These are phyloP conservation scores for Patagioenas fasciata DNA, from an alignment of 2,113 vertebrate genomes.

Conservation along the genomic window DNA sequence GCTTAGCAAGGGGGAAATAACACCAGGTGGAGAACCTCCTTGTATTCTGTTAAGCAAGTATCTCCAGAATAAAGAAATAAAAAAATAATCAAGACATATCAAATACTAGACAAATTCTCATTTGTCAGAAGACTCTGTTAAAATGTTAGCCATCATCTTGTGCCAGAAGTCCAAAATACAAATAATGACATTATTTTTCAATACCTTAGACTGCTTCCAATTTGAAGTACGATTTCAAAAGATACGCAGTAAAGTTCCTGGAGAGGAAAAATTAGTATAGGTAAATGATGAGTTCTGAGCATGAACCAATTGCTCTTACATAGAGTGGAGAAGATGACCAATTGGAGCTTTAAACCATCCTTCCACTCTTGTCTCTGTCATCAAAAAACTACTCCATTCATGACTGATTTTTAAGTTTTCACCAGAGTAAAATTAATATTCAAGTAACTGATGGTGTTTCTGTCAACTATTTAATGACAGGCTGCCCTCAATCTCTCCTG, in stretches of 20 bases:
- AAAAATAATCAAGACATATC: no score
- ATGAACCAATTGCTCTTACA: neutral
- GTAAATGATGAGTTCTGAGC: neutral
- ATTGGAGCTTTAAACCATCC: neutral
- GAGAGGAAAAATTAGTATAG: neutral
- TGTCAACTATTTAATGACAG: neutral
- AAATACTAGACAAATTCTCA: neutral
- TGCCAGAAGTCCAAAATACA: neutral
- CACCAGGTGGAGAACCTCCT: neutral
- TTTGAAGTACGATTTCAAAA: neutral
- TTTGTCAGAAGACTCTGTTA: neutral
- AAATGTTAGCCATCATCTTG: neutral
- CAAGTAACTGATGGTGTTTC: neutral
- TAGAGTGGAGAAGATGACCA: neutral
- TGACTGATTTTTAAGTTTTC: neutral
- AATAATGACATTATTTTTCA: neutral
- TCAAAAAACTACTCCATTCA: neutral
- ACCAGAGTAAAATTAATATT: neutral
- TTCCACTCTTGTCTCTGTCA: neutral
- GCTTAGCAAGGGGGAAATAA: neutral
- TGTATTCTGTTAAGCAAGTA: neutral
- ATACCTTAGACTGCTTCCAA: neutral
- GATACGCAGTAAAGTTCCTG: neutral
- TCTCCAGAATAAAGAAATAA: neutral
- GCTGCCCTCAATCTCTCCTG: neutral